Evolutionary conservation across 2,888 invertebrate genomes (phyloP).

Genomic region (Dermolepida albohirtum): DNA sequence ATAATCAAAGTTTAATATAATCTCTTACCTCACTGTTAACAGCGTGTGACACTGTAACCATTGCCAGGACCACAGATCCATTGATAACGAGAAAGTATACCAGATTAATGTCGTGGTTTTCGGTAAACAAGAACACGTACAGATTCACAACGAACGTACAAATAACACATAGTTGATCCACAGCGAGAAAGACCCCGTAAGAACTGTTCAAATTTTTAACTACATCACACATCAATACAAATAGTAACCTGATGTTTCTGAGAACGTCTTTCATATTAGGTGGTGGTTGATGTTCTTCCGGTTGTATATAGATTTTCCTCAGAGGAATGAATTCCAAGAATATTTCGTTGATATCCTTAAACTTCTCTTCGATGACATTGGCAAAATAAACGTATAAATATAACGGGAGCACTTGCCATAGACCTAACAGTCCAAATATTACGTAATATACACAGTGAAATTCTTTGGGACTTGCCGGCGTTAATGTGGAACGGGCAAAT

Average conservation of each 20-base stretch:
- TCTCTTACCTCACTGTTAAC: constrained; percentile 48
- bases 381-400: constrained; percentile 52
- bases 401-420: constrained; percentile 51
- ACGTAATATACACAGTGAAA: not conserved
- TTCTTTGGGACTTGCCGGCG: not conserved
- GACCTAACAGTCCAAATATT: constrained; percentile 49
- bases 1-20: too few species aligned
- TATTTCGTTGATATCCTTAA: constrained; percentile 47
- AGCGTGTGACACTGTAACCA: constrained; percentile 48
- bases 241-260: constrained; percentile 48
- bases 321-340: constrained; percentile 25
- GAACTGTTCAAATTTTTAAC: constrained; percentile 50
- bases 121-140: constrained; percentile 47
- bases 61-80: constrained; percentile 46
- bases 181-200: constrained; percentile 52
- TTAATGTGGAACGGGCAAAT: not conserved
- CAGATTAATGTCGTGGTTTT: constrained; percentile 44
- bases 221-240: constrained; percentile 49
- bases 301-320: constrained; percentile 2
- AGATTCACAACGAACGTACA: constrained; percentile 51
- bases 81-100: constrained; percentile 48
- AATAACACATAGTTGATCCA: constrained; percentile 52
- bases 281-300: constrained; percentile 19
- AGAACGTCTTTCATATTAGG: constrained; percentile 45
- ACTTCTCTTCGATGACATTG: constrained; percentile 45